Conservation (phyloP, 2,888 invertebrate species). For the Euclidia mi region DNA sequence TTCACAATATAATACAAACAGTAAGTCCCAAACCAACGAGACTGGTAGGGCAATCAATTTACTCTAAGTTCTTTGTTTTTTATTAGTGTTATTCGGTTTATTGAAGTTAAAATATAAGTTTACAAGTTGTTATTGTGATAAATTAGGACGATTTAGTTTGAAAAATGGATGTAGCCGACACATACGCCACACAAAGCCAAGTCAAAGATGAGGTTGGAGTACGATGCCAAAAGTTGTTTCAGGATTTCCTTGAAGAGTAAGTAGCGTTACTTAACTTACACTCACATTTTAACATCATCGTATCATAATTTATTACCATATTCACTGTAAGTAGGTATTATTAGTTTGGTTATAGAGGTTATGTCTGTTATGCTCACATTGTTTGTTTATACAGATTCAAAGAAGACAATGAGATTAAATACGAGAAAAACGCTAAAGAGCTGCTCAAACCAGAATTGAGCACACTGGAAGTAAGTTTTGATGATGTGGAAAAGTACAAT, state of each 20-base stretch:
- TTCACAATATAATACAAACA: background rate
- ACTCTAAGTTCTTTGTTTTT: slow-evolving; percentile 1
- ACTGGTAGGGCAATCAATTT: background rate
- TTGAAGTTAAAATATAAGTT: slow-evolving; percentile 3
- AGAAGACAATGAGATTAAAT: slow-evolving; percentile 97
- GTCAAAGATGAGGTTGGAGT: slow-evolving; percentile 98
- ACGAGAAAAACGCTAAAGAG: slow-evolving; percentile 95
- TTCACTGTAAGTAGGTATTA: background rate
- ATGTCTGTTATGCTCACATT: slow-evolving; percentile 1
- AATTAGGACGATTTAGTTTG: slow-evolving; percentile 13
- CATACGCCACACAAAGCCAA: slow-evolving; percentile 92
- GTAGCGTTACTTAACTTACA: slow-evolving; percentile 68
- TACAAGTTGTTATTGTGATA: slow-evolving; percentile 15
- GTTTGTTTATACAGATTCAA: slow-evolving; percentile 90
- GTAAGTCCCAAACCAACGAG: background rate
- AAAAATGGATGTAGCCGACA: slow-evolving; percentile 94
- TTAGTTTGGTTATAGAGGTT: slow-evolving; percentile 26
- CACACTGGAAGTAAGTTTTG: slow-evolving; percentile 97
- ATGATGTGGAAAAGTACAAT: slow-evolving; percentile 98
- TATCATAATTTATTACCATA: background rate
- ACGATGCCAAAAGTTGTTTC: slow-evolving; percentile 98
- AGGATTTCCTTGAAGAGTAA: slow-evolving; percentile 98
- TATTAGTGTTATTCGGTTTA: slow-evolving; percentile 7
- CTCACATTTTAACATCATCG: background rate
- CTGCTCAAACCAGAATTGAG: slow-evolving; percentile 96